A percentile compares a stretch with the other conserved stretches of the same genome.
These are phyloP conservation scores for Macrotus californicus DNA, from an alignment of 2,113 vertebrate species.

Conservation along the genomic window DNA sequence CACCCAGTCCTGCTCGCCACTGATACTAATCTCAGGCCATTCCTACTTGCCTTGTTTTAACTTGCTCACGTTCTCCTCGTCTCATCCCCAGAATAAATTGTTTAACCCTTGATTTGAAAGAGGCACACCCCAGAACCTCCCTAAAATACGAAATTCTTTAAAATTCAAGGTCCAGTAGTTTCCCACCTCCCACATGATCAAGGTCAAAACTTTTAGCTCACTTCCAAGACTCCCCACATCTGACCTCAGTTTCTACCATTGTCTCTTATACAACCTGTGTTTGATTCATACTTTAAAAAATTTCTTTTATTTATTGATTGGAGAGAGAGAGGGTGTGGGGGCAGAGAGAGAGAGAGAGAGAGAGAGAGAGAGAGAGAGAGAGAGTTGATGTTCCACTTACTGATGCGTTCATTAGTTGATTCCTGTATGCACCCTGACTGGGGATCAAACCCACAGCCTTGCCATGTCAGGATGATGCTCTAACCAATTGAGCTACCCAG, in stretches of 20 bases:
- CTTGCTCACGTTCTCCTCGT: not conserved
- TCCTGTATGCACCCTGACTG: too few relatives aligned
- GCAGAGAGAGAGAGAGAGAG: too few relatives aligned
- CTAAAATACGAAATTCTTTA: not conserved
- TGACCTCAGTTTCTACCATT: not conserved
- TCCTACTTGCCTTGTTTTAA: not conserved
- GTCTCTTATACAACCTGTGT: not conserved
- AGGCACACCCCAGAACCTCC: not conserved
- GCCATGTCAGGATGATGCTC: too few relatives aligned
- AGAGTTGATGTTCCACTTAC: too few relatives aligned
- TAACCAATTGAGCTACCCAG: too few relatives aligned
- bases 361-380: too few relatives aligned
- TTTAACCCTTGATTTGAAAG: not conserved
- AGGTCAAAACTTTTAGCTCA: not conserved
- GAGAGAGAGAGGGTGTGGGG: too few relatives aligned
- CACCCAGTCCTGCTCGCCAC: not conserved
- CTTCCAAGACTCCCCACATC: not conserved
- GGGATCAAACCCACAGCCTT: too few relatives aligned
- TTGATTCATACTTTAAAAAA: not conserved
- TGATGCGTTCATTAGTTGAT: too few relatives aligned
- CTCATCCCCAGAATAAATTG: not conserved
- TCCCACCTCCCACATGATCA: not conserved
- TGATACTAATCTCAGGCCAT: not conserved
- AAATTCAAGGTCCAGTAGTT: not conserved
- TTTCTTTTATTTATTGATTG: too few relatives aligned